A percentile compares a stretch with the other conserved stretches of the same genome.
Conservation (phyloP, 1,140 invertebrate genomes). For the Hycleus cichorii region DNA sequence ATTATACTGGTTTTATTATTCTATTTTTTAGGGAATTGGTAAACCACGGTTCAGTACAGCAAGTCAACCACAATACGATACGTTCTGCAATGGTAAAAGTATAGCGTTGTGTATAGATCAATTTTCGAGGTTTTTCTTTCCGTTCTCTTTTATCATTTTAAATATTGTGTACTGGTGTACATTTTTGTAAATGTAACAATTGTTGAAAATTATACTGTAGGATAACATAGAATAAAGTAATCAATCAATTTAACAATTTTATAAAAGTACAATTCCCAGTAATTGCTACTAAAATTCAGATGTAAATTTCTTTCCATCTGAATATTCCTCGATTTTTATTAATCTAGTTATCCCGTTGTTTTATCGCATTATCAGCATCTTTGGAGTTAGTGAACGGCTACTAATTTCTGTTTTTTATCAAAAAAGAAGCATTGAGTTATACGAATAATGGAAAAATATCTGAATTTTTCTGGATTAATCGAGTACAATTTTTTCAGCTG, state of each 20-base stretch:
- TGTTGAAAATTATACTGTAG: neutral
- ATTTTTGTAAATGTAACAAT: slow-evolving; percentile 48
- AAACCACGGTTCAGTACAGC: slow-evolving; percentile 43
- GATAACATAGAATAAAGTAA: neutral
- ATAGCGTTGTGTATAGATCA: slow-evolving; percentile 81
- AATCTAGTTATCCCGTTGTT: too few species aligned
- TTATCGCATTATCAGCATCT: too few species aligned
- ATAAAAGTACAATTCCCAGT: too few species aligned
- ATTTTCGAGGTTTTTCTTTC: slow-evolving; percentile 79
- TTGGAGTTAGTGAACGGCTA: too few species aligned
- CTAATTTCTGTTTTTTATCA: too few species aligned
- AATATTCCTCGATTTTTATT: too few species aligned
- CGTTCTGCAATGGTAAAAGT: slow-evolving; percentile 74
- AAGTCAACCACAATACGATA: slow-evolving; percentile 66
- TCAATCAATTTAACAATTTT: neutral
- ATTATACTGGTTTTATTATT: slow-evolving; percentile 3
- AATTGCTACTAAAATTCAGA: too few species aligned
- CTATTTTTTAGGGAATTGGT: slow-evolving; percentile 40
- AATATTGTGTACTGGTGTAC: slow-evolving; percentile 86
- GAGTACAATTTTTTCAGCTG: too few species aligned
- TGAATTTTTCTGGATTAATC: too few species aligned
- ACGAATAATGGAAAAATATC: too few species aligned
- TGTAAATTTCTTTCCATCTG: too few species aligned
- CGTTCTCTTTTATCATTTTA: slow-evolving; percentile 79
- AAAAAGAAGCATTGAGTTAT: too few species aligned